Percentiles rank a stretch among this genome's conserved stretches.
phyloP scores from a whole-genome alignment of 2,888 invertebrate genomes.

The Agrochola circellaris region DNA sequence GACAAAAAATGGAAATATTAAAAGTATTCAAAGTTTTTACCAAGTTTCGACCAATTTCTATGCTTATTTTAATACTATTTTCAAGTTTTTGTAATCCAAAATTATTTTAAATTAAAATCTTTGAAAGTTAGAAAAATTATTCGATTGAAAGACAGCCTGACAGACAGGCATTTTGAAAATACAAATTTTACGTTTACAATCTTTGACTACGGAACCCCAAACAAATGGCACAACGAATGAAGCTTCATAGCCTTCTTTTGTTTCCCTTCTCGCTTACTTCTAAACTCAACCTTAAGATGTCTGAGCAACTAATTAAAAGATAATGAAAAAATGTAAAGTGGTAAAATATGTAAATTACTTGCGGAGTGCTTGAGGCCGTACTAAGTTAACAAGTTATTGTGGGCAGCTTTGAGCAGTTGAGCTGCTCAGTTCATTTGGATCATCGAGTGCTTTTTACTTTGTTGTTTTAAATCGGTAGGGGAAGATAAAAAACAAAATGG shows the following conservation, averaged over 20 bases:
- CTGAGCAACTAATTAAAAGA: constrained; percentile 82
- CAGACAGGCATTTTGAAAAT: not conserved
- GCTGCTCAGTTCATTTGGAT: constrained; percentile 48
- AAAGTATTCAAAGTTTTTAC: not conserved
- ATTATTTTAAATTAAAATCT: not conserved
- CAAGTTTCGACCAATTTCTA: too few species aligned
- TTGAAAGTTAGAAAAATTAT: too few species aligned
- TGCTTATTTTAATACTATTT: too few species aligned
- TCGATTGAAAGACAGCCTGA: not conserved
- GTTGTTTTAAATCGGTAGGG: constrained; percentile 12
- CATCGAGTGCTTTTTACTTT: constrained; percentile 43
- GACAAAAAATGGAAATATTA: not conserved
- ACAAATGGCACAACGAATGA: constrained; percentile 63
- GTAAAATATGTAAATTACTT: constrained; percentile 83
- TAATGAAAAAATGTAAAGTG: constrained; percentile 81
- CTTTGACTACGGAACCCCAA: constrained; percentile 8
- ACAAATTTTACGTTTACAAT: not conserved
- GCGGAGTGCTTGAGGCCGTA: constrained; percentile 63
- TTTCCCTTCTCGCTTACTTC: constrained; percentile 59
- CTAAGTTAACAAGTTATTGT: constrained; percentile 63
- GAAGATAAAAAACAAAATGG: too few species aligned
- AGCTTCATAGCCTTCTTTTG: constrained; percentile 63
- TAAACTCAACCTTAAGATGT: constrained; percentile 72
- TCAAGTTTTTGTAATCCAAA: not conserved
- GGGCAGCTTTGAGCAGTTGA: constrained; percentile 58